Evolutionary conservation across 2,113 vertebrate species (phyloP), one percentile per base, ranked within the genome.

Genomic region (Nyctereutes procyonoides): DNA sequence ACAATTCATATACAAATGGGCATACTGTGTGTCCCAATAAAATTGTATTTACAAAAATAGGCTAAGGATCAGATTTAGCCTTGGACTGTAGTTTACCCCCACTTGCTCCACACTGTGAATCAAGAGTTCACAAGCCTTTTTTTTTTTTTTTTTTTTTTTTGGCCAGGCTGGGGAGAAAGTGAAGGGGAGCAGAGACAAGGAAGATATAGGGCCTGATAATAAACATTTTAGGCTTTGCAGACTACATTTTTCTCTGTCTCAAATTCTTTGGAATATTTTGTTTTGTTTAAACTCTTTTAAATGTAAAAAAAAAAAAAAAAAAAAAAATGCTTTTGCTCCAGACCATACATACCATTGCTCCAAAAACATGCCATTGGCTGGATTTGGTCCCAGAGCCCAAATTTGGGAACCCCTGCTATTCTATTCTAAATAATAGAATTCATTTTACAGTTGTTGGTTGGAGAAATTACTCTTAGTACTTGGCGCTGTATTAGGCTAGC

Each of bases 231-330:
- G 65, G 22, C 14, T 96, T 88, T 77, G 28, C 16, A 79, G 26
- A 48, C 13, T 69, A 0, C 9, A 26, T 58, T 32, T 65, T 4
- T 80, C 17, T 93, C 63, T 62, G 17, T 95, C 48, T 74, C 48
- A 80, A 67, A 60, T 85, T 77, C n/a, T 86, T 76, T 69, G 1
- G 48, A 73, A 43, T 90, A 12, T 92, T 87, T 90, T 60, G 2
- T 80, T 94, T 90, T 69, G 15, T 71, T 88, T 76, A 84, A 96
- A 60, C 38, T 17, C 12, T 93, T 85, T 74, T 77, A 84, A 95
- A 85, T 55, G 56, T n/a, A 43, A 43, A 43, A 43, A 43, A 43
- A 77, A 85, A 88, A 55, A n/a, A n/a, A n/a, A 38, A 71, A 81
- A 77, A 85, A 88, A 55, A 3, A 16, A 26, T 74, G 60, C 53